phyloP scores from a whole-genome alignment of 2,888 invertebrate genomes.

The Metopia argyrocephala region DNA sequence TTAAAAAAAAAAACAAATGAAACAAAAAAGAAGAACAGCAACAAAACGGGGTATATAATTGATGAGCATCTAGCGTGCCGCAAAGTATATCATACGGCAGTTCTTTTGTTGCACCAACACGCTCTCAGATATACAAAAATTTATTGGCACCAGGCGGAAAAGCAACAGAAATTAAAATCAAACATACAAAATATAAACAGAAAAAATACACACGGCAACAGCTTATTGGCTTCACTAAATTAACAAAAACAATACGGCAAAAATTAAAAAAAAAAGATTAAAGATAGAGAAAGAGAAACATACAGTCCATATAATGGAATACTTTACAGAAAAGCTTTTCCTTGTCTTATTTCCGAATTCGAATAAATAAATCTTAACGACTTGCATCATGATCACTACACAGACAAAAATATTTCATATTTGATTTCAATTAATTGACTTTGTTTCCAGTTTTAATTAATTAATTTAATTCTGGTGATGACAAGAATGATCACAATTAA shows the following conservation, averaged over 20 bases:
- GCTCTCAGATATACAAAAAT: conserved; percentile 3
- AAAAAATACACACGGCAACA: conserved; percentile 42
- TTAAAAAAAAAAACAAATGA: not conserved
- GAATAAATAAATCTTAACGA: too few species aligned
- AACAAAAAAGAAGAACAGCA: too few species aligned
- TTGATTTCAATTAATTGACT: too few species aligned
- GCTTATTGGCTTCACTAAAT: conserved; percentile 11
- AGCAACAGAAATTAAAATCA: conserved; percentile 39
- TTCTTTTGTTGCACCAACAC: conserved; percentile 2
- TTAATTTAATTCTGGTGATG: too few species aligned
- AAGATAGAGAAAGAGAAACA: not conserved
- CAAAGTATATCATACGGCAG: conserved; percentile 26
- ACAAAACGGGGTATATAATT: conserved; percentile 48
- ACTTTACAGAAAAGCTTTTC: too few species aligned
- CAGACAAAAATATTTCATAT: too few species aligned
- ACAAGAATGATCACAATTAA: too few species aligned
- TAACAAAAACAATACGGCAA: conserved; percentile 3
- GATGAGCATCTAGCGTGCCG: conserved; percentile 49
- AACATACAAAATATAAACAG: conserved; percentile 19
- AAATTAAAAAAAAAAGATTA: conserved; percentile 19
- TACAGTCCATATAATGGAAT: conserved; percentile 23
- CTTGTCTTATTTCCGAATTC: too few species aligned
- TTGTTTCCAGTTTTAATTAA: too few species aligned
- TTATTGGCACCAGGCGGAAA: conserved; percentile 50
- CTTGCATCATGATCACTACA: too few species aligned